These are phyloP conservation scores for Nesoenas mayeri DNA, from an alignment of 2,113 vertebrate species.

Conservation along the genomic window DNA sequence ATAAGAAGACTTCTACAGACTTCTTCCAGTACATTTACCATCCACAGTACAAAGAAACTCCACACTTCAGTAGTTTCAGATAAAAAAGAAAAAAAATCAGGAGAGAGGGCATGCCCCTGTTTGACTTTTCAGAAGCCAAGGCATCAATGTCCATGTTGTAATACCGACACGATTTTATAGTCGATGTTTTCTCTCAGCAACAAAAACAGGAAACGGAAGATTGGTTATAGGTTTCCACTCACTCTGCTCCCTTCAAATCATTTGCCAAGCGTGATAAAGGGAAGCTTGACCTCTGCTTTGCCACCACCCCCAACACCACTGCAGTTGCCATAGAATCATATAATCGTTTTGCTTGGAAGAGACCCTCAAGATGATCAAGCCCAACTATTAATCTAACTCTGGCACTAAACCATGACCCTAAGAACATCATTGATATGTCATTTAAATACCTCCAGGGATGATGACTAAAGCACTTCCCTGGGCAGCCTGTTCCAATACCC, in stretches of 20 bases:
- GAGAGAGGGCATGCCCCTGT: background rate
- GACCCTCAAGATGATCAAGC: no score
- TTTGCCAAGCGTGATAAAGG: background rate
- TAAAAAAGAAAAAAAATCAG: background rate
- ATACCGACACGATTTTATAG: background rate
- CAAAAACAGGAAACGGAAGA: background rate
- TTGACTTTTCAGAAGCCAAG: background rate
- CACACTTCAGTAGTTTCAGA: background rate
- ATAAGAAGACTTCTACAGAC: background rate
- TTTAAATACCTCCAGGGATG: no score
- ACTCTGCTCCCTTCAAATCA: background rate
- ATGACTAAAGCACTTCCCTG: no score
- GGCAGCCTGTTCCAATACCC: no score
- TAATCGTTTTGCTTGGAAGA: no score
- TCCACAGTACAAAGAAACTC: background rate
- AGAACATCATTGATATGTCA: no score
- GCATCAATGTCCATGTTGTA: background rate
- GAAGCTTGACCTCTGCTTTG: background rate
- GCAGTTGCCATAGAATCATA: no score
- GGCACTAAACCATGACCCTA: no score
- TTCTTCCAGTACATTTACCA: background rate
- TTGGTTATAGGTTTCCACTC: background rate
- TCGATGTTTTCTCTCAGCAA: background rate
- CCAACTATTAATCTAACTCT: no score
- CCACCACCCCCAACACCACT: background rate